A percentile compares a stretch with the other conserved stretches of the same genome.
Evolutionary conservation across 2,888 invertebrate species (phyloP).

Genomic region (Tenodera sinensis): DNA sequence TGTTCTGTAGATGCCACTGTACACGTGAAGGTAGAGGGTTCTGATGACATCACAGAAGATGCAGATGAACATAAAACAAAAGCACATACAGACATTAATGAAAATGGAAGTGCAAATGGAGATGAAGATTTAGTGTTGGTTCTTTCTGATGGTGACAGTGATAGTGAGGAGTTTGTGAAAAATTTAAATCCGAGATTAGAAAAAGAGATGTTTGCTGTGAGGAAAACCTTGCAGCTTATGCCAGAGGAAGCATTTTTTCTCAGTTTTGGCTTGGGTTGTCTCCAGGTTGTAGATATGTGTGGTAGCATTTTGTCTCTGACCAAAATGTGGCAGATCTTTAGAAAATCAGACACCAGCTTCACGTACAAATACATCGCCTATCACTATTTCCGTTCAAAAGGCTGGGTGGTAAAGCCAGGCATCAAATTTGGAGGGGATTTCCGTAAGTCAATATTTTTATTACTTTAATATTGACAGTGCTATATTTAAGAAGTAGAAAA

Average conservation of each 20-base stretch:
- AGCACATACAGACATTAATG: not conserved
- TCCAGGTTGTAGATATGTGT: conserved; percentile 56
- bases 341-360: conserved; percentile 57
- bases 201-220: conserved; percentile 54
- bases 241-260: conserved; percentile 78
- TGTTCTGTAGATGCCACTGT: not conserved
- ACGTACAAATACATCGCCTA: conserved; percentile 71
- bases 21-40: not conserved
- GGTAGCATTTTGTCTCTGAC: conserved; percentile 51
- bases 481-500: not conserved
- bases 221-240: conserved; percentile 64
- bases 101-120: conserved; percentile 29
- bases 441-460: conserved; percentile 55
- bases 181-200: conserved; percentile 58
- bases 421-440: conserved; percentile 87
- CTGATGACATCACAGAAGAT: not conserved
- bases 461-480: conserved; percentile 18
- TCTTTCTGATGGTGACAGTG: conserved; percentile 63
- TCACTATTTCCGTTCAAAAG: conserved; percentile 81
- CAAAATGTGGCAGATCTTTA: conserved; percentile 58
- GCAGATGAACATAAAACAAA: not conserved
- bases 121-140: conserved; percentile 50
- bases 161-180: conserved; percentile 59
- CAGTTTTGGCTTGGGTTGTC: conserved; percentile 60
- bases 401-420: conserved; percentile 87